Base-by-base conservation (phyloP, 2,113 vertebrate genomes). In the Chiloscyllium plagiosum region DNA sequence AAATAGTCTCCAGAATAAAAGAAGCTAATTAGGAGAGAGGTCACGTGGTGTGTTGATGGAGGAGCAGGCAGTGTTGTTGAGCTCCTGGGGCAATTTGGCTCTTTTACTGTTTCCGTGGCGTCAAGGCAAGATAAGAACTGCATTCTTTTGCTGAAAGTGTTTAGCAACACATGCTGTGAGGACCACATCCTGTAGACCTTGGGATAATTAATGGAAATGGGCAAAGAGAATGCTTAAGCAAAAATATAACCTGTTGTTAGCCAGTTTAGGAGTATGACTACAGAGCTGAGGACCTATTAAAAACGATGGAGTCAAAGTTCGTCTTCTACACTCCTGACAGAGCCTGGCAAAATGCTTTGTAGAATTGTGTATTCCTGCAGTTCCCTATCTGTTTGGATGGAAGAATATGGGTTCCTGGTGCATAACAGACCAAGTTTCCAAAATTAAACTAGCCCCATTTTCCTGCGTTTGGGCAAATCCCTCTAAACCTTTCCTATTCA, bases 1-100 rank as follows among this genome's bases (percentile, higher is more conserved):
- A 93, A 90, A 93, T 93, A 66, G 89, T 93, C 89, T 93, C 61
- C 61, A 93, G 61, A 93, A 93, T 93, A 66, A 93, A 93, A 93
- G 56, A n/a, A 37, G 89, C 89, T 93, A 93, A 93, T 93, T 93
- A 93, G 89, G 61, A 93, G 89, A 37, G 61, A 37, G 89, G n/a
- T 93, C 89, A 93, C 89, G n/a, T 68, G 89, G n/a, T 37, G 89
- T 37, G 61, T 37, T 93, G 89, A 92, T 92, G 87, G 29, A 92
- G 87, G 61, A 93, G 22, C 61, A 37, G 61, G 61, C 89, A 20
- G 89, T 47, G 89, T 37, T 66, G 33, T 20, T 1, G 65, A 93
- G 61, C 89, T 93, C 89, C 89, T 20, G 61, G 89, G 89, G 89
- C 56, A 93, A 93, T 37, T 66, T 93, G 89, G 61, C 89, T 93